Evolutionary conservation across 2,888 invertebrate species (phyloP), one percentile per base, ranked within the genome.

Genomic region (Acanthacorydalis orientalis): DNA sequence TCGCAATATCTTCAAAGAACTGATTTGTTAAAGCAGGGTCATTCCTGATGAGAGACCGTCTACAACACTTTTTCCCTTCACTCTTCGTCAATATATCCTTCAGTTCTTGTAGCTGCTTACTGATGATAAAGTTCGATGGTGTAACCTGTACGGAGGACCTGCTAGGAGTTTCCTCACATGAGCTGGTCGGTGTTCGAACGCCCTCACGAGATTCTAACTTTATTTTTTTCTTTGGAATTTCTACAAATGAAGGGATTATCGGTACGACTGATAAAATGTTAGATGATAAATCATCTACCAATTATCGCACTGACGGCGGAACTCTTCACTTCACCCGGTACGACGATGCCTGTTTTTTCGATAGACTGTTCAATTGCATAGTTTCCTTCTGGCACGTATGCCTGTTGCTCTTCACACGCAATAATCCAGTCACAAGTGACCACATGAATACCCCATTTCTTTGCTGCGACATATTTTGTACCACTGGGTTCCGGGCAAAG

Each of bases 371-470:
- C 79, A 1, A 84, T 73, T 0, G 80, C 64, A 59, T 72, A 77
- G 1, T 61, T 61, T 1, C 56, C 60, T 58, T 78, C 82, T 32
- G 73, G 61, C 1, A 80, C 68, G 39, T 72, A 64, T n/a, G 59
- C 58, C 0, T 78, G 78, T 0, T 64, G 60, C 40, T 60, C 59
- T 11, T 77, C 80, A 62, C 89, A 89, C 31, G 74, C 73, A 41
- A 83, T 59, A 44, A 92, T 60, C 92, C 92, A 93, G 9, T 76
- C 67, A 10, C 80, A 78, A 0, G 64, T 75, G 1, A 93, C 81
- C 1, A 84, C 84, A 0, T 90, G 91, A 49, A 89, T 67, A 10
- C 75, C 75, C 95, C 93, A 95, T 61, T 85, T 87, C 0, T 83
- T 57, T 0, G 88, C 86, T 0, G 90, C 91, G 38, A 69, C 68